These are phyloP conservation scores for Noctua janthe DNA, from an alignment of 2,888 invertebrate species.

Conservation along the genomic window DNA sequence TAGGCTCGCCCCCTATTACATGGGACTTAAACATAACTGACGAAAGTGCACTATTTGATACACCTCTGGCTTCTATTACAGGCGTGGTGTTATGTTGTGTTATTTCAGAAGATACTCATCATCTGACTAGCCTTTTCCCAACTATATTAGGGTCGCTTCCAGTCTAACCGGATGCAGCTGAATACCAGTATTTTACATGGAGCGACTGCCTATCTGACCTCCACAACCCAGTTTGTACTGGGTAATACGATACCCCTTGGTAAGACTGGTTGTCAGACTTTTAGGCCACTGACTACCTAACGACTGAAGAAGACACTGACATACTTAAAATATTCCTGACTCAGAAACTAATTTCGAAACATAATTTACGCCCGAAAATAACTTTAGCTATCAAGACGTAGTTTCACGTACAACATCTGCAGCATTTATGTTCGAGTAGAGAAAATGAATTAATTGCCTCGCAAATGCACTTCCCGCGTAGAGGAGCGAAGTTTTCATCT, in stretches of 20 bases:
- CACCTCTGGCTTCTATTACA: background rate
- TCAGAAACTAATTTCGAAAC: conserved; percentile 14
- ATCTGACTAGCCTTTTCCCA: too few relatives aligned
- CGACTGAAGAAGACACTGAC: background rate
- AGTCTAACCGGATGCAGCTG: too few relatives aligned
- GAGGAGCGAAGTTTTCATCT: conserved; percentile 48
- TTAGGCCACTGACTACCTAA: too few relatives aligned
- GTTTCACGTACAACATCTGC: conserved; percentile 29
- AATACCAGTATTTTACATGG: too few relatives aligned
- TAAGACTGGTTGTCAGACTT: too few relatives aligned
- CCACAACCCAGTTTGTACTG: too few relatives aligned
- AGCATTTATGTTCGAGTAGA: conserved; percentile 25
- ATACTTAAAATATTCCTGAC: background rate
- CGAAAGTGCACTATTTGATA: too few relatives aligned
- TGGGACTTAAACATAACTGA: too few relatives aligned
- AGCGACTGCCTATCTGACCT: too few relatives aligned
- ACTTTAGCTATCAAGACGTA: conserved; percentile 20
- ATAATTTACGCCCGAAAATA: conserved; percentile 4
- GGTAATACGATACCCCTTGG: too few relatives aligned
- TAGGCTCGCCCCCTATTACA: too few relatives aligned
- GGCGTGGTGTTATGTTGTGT: background rate
- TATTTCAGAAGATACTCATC: background rate
- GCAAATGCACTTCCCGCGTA: conserved; percentile 55
- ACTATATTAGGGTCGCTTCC: too few relatives aligned
- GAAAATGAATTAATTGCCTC: conserved; percentile 52